Evolutionary conservation across 2,797 vertebrate species (phyloP).

Genomic region (Neosilurus hyrtlii): DNA sequence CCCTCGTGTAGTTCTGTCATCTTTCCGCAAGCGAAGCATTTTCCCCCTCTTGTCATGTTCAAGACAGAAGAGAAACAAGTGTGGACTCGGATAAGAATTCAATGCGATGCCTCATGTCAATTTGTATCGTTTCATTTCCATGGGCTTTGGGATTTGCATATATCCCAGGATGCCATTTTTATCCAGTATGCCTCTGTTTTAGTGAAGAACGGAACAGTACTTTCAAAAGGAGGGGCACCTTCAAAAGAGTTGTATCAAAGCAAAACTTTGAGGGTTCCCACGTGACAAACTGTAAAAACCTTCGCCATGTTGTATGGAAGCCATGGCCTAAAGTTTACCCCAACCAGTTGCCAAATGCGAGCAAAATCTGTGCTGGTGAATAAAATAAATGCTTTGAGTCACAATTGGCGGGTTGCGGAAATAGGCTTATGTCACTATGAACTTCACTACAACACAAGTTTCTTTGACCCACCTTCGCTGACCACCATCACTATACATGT

Average conservation of each 20-base stretch:
- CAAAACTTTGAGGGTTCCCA: not conserved
- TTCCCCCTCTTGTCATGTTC: not conserved
- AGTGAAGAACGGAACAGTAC: not conserved
- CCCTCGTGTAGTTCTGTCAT: not conserved
- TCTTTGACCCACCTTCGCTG: too few relatives aligned
- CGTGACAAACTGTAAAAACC: not conserved
- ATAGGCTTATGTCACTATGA: too few relatives aligned
- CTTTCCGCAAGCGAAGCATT: constrained; percentile 16
- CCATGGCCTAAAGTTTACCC: too few relatives aligned
- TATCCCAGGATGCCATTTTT: not conserved
- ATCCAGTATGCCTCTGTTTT: not conserved
- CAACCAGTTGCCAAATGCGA: too few relatives aligned
- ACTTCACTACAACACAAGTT: too few relatives aligned
- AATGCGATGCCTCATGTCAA: constrained; percentile 5
- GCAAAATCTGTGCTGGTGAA: too few relatives aligned
- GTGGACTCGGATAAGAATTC: constrained; percentile 32
- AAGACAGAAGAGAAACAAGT: constrained; percentile 9
- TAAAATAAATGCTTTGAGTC: too few relatives aligned
- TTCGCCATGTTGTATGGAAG: not conserved
- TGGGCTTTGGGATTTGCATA: constrained; percentile 11
- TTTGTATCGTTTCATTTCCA: constrained; percentile 19
- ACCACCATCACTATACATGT: too few relatives aligned
- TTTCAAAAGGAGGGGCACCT: not conserved
- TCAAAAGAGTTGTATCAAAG: not conserved
- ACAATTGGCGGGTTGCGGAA: too few relatives aligned